Evolutionary conservation across 2,888 invertebrate species (phyloP).

Genomic region (Erebia palarica): DNA sequence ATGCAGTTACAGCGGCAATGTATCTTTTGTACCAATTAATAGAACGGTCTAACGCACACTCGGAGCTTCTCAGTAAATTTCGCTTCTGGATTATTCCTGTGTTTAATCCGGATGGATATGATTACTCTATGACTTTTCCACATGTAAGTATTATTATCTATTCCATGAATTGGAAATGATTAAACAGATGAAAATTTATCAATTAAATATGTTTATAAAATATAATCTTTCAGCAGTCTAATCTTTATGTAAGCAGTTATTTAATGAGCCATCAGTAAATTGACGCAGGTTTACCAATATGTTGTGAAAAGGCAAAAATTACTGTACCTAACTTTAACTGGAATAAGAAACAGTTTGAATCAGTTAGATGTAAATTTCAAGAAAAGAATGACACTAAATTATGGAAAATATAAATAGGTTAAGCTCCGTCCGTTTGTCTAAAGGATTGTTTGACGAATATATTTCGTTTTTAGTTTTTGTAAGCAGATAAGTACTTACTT

Average conservation of each 20-base stretch:
- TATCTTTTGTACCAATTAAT: conserved; percentile 70
- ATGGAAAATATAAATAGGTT: no score
- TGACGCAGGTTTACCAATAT: no score
- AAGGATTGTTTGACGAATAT: no score
- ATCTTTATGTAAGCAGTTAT: neutral
- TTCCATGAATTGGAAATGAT: neutral
- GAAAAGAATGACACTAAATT: no score
- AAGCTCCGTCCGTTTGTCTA: no score
- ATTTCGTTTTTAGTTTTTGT: neutral
- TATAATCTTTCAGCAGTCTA: neutral
- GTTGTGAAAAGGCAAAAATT: no score
- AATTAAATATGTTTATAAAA: neutral
- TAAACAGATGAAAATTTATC: neutral
- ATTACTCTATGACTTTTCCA: conserved; percentile 75
- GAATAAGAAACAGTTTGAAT: neutral
- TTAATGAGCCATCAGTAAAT: neutral
- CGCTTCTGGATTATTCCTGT: conserved; percentile 76
- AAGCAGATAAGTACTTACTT: no score
- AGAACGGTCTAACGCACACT: conserved; percentile 63
- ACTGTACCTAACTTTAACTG: neutral
- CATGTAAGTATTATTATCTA: conserved; percentile 53
- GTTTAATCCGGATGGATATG: conserved; percentile 76
- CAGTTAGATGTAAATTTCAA: neutral
- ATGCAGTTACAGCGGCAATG: conserved; percentile 72
- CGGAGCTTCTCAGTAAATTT: conserved; percentile 64